Evolutionary conservation across 2,113 vertebrate species (phyloP).

Genomic region (Prionailurus viverrinus): DNA sequence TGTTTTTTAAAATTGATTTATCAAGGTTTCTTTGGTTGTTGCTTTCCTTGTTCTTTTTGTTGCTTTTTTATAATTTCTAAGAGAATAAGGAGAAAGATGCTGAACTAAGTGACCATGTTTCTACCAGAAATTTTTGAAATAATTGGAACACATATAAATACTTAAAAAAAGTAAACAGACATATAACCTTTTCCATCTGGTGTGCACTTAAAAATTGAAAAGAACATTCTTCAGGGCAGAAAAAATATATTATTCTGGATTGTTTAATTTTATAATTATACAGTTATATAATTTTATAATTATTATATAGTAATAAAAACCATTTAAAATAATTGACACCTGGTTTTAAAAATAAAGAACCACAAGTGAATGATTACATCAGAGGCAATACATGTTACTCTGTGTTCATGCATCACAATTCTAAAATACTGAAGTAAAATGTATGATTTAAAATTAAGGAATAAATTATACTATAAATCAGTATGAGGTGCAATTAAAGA

Average conservation of each 20-base stretch:
- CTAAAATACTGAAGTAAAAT: neutral
- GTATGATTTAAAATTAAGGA: neutral
- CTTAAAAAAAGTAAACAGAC: neutral
- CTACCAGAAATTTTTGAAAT: neutral
- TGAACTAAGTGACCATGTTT: neutral
- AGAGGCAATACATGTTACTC: neutral
- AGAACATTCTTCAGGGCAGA: neutral
- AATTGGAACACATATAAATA: constrained; percentile 35
- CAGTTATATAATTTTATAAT: neutral
- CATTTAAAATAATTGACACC: neutral
- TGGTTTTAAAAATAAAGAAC: neutral
- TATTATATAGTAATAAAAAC: neutral
- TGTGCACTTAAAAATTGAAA: neutral
- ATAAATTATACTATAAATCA: neutral
- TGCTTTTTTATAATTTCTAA: neutral
- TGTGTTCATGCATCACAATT: neutral
- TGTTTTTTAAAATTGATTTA: neutral
- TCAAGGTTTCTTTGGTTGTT: neutral
- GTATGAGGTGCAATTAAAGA: neutral
- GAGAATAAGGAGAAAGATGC: neutral
- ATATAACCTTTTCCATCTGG: neutral
- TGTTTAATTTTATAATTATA: neutral
- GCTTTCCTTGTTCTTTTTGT: neutral
- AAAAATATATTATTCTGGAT: neutral
- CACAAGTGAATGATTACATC: neutral